These are phyloP conservation scores for Platypus cylindrus DNA, from an alignment of 2,888 invertebrate species.

Conservation along the genomic window DNA sequence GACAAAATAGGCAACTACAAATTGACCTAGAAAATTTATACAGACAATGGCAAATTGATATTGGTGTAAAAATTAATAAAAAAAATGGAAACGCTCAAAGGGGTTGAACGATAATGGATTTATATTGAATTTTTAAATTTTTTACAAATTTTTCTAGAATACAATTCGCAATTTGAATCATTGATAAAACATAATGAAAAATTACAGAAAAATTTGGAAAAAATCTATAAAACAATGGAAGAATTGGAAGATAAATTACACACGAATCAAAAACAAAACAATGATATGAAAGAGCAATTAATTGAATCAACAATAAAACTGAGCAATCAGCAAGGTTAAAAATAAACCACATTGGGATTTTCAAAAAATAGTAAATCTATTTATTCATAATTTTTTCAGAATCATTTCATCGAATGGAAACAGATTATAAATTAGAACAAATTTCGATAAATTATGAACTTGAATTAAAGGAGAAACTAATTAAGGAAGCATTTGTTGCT, in stretches of 20 bases:
- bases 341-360: constrained; percentile 3
- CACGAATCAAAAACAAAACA: constrained; percentile 23
- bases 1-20: constrained; percentile 28
- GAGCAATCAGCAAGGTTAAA: constrained; percentile 24
- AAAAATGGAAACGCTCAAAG: too few relatives aligned
- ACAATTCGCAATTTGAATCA: constrained; percentile 17
- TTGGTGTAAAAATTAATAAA: too few relatives aligned
- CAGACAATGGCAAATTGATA: too few relatives aligned
- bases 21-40: constrained; percentile 26
- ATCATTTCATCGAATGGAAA: constrained; percentile 20
- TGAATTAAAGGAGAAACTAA: constrained; percentile 18
- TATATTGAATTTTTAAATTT: too few relatives aligned
- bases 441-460: constrained; percentile 22
- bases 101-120: too few relatives aligned
- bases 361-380: neutral
- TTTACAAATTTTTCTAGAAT: constrained; percentile 11
- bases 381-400: constrained; percentile 15
- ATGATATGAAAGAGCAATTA: constrained; percentile 24
- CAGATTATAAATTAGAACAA: constrained; percentile 25
- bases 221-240: constrained; percentile 21
- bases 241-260: constrained; percentile 24
- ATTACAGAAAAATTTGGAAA: constrained; percentile 22
- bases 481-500: constrained; percentile 24
- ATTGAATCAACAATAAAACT: constrained; percentile 17
- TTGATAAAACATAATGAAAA: constrained; percentile 27